A percentile compares a stretch with the other conserved stretches of the same genome.
Evolutionary conservation across 2,797 vertebrate genomes (phyloP).

Genomic region (Micropoecilia bifurca): DNA sequence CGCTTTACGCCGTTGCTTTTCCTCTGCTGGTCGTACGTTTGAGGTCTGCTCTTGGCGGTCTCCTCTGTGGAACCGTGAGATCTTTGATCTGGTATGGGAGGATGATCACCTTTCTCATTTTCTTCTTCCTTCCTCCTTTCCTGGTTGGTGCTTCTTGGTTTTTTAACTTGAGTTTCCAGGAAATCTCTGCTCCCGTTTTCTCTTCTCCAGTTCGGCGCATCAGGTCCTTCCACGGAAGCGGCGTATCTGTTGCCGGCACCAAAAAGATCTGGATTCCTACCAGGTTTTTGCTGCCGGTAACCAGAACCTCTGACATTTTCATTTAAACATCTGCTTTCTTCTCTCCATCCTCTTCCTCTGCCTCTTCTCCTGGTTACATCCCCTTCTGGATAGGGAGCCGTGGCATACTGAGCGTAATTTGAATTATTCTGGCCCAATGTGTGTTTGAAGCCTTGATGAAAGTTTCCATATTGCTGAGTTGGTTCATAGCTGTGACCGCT

Average conservation of each 20-base stretch:
- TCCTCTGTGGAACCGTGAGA: slow-evolving; percentile 43
- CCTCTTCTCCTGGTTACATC: slow-evolving; percentile 56
- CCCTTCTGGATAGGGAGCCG: slow-evolving; percentile 42
- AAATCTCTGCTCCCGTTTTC: slow-evolving; percentile 69
- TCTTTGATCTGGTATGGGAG: slow-evolving; percentile 50
- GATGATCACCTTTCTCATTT: slow-evolving; percentile 73
- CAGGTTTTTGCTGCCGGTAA: slow-evolving; percentile 83
- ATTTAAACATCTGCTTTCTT: slow-evolving; percentile 52
- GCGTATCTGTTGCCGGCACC: slow-evolving; percentile 59
- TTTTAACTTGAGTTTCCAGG: slow-evolving; percentile 85
- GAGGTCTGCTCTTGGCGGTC: slow-evolving; percentile 41
- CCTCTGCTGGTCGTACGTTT: slow-evolving; percentile 38
- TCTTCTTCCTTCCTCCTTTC: slow-evolving; percentile 78
- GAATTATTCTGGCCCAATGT: slow-evolving; percentile 70
- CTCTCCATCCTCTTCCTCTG: slow-evolving; percentile 64
- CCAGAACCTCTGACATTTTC: slow-evolving; percentile 53
- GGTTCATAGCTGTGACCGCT: slow-evolving; percentile 70
- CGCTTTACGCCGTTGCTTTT: slow-evolving; percentile 54
- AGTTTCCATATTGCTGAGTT: slow-evolving; percentile 74
- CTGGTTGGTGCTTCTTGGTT: slow-evolving; percentile 77
- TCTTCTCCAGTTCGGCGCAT: slow-evolving; percentile 75
- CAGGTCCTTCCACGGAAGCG: slow-evolving; percentile 49
- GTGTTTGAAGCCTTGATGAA: slow-evolving; percentile 63
- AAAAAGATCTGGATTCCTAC: slow-evolving; percentile 69
- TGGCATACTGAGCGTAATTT: slow-evolving; percentile 58